A percentile compares a stretch with the other conserved stretches of the same genome.
Evolutionary conservation across 2,888 invertebrate genomes (phyloP).

Genomic region (Molorchus minor): DNA sequence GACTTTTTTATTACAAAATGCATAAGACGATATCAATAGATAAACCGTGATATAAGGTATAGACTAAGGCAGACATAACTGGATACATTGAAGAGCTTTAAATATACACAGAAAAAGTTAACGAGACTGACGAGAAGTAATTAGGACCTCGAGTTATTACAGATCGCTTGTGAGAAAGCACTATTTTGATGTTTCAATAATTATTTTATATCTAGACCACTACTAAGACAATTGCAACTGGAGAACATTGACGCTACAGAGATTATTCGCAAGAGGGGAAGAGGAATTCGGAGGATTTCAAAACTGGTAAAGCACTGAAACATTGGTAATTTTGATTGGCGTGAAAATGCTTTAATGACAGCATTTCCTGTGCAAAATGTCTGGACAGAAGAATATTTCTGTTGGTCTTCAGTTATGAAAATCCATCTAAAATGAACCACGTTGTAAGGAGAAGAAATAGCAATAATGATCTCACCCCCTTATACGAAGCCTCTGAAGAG

Average conservation of each 20-base stretch:
- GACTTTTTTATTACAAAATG: not conserved
- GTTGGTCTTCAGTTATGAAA: slow-evolving; percentile 17
- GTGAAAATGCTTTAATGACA: too few relatives aligned
- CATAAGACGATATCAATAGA: not conserved
- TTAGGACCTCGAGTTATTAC: too few relatives aligned
- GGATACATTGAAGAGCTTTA: not conserved
- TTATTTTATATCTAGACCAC: slow-evolving; percentile 5
- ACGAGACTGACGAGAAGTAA: not conserved
- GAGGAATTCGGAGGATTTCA: too few relatives aligned
- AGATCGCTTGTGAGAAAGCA: not conserved
- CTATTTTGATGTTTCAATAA: not conserved
- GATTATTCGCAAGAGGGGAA: slow-evolving; percentile 6
- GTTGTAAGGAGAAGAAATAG: slow-evolving; percentile 10
- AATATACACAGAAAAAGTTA: not conserved
- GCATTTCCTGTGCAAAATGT: slow-evolving; percentile 10
- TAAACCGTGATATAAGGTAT: not conserved
- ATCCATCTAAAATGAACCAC: slow-evolving; percentile 14
- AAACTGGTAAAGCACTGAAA: too few relatives aligned
- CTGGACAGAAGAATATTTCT: slow-evolving; percentile 14
- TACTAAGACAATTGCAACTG: slow-evolving; percentile 4
- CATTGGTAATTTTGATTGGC: too few relatives aligned
- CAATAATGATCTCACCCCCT: too few relatives aligned
- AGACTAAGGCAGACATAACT: not conserved
- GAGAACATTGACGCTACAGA: slow-evolving; percentile 10
- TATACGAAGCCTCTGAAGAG: too few relatives aligned